Conservation (phyloP, 2,797 vertebrate genomes). For the Apogon hyalosoma region DNA sequence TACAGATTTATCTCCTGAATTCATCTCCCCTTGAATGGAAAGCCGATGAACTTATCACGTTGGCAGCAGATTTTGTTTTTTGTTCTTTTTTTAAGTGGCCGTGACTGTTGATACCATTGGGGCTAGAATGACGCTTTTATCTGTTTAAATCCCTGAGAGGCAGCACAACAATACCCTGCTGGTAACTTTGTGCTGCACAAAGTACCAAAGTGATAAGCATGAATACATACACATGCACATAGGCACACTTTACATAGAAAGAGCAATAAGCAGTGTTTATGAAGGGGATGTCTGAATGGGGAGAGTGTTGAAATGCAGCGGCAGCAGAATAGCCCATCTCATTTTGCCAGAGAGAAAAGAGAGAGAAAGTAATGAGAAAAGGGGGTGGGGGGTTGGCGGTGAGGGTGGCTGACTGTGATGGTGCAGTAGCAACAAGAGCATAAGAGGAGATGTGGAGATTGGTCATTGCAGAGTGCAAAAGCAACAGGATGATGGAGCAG, state of each 20-base stretch:
- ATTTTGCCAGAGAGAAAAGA: slow-evolving; percentile 71
- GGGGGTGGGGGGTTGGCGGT: slow-evolving; percentile 18
- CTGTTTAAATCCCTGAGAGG: slow-evolving; percentile 40
- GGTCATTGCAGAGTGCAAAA: slow-evolving; percentile 59
- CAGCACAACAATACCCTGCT: slow-evolving; percentile 34
- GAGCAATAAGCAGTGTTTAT: slow-evolving; percentile 56
- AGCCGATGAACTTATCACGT: slow-evolving; percentile 59
- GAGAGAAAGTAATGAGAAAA: slow-evolving; percentile 73
- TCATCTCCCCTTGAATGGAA: slow-evolving; percentile 52
- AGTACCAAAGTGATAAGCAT: slow-evolving; percentile 21
- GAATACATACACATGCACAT: slow-evolving; percentile 10
- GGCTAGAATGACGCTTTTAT: slow-evolving; percentile 41
- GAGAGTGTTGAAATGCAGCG: slow-evolving; percentile 67
- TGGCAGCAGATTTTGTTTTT: slow-evolving; percentile 25
- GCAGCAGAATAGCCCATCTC: slow-evolving; percentile 72
- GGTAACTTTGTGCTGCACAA: slow-evolving; percentile 35
- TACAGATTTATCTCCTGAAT: slow-evolving; percentile 61
- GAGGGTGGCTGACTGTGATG: slow-evolving; percentile 35
- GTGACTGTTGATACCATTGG: slow-evolving; percentile 44
- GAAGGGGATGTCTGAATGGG: slow-evolving; percentile 58
- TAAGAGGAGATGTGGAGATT: slow-evolving; percentile 43
- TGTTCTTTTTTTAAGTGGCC: slow-evolving; percentile 42
- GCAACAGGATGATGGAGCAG: slow-evolving; percentile 69
- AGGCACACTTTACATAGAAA: slow-evolving; percentile 27
- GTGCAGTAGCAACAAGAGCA: slow-evolving; percentile 48